A percentile compares a stretch with the other conserved stretches of the same genome.
phyloP scores from a whole-genome alignment of 1,140 invertebrate genomes.

The Caenorhabditis briggsae region DNA sequence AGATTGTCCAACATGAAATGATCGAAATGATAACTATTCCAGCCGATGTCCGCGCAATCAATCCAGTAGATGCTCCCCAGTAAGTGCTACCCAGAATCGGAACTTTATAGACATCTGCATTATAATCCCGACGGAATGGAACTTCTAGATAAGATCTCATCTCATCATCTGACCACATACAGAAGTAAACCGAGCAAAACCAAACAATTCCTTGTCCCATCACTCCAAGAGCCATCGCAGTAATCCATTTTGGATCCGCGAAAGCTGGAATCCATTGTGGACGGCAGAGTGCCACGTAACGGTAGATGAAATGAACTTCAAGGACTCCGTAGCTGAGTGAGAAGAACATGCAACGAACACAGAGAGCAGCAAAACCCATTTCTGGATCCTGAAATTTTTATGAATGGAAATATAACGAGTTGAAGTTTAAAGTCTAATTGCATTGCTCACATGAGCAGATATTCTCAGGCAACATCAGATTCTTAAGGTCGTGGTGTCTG shows the following conservation, averaged over 20 bases:
- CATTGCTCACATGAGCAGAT: not conserved
- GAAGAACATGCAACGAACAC: slow-evolving; percentile 41
- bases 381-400: slow-evolving; percentile 26
- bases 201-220: slow-evolving; percentile 31
- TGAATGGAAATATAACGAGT: not conserved
- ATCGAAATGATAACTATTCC: slow-evolving; percentile 33
- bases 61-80: slow-evolving; percentile 29
- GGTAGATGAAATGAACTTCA: slow-evolving; percentile 34
- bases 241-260: slow-evolving; percentile 21
- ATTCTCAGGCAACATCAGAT: not conserved
- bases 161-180: slow-evolving; percentile 42
- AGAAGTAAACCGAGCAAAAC: slow-evolving; percentile 40
- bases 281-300: slow-evolving; percentile 28
- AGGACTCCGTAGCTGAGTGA: slow-evolving; percentile 34
- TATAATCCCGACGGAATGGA: slow-evolving; percentile 7
- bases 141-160: slow-evolving; percentile 5
- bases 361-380: slow-evolving; percentile 30
- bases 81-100: slow-evolving; percentile 33
- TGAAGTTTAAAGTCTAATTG: not conserved
- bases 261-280: slow-evolving; percentile 33
- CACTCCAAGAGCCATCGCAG: not conserved
- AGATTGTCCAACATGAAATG: slow-evolving; percentile 29
- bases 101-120: slow-evolving; percentile 30
- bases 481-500: no score
- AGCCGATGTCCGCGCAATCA: slow-evolving; percentile 2